phyloP scores from a whole-genome alignment of 2,797 vertebrate species.

The Gallinago stenura region DNA sequence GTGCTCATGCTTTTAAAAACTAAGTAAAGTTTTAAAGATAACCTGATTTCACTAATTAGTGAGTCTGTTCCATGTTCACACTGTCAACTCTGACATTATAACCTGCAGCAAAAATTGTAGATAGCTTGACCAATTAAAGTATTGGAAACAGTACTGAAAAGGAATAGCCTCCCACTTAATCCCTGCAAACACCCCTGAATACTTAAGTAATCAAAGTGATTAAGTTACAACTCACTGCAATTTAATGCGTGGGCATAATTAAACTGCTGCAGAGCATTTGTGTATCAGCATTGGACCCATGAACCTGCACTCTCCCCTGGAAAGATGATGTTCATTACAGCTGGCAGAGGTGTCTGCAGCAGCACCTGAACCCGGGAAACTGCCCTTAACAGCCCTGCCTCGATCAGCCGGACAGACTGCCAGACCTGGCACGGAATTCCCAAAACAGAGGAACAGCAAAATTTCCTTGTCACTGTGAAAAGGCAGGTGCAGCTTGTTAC shows the following conservation, averaged over 20 bases:
- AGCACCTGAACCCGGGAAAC: not conserved
- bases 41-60: not conserved
- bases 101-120: not conserved
- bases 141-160: not conserved
- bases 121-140: not conserved
- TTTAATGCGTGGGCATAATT: slow-evolving; percentile 5
- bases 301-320: not conserved
- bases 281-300: not conserved
- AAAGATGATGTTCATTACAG: not conserved
- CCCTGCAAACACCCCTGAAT: not conserved
- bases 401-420: not conserved
- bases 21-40: not conserved
- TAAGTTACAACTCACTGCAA: not conserved
- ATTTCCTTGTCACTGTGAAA: rapidly evolving
- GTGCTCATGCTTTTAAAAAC: not conserved
- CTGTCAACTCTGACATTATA: not conserved
- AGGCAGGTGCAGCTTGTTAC: not conserved
- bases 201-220: not conserved
- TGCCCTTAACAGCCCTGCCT: not conserved
- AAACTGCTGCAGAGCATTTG: not conserved
- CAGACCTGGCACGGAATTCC: rapidly evolving
- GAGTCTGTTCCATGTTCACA: not conserved
- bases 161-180: not conserved
- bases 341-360: not conserved
- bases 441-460: not conserved